Evolutionary conservation across 2,797 vertebrate genomes (phyloP).

Genomic region (Novumbra hubbsi): DNA sequence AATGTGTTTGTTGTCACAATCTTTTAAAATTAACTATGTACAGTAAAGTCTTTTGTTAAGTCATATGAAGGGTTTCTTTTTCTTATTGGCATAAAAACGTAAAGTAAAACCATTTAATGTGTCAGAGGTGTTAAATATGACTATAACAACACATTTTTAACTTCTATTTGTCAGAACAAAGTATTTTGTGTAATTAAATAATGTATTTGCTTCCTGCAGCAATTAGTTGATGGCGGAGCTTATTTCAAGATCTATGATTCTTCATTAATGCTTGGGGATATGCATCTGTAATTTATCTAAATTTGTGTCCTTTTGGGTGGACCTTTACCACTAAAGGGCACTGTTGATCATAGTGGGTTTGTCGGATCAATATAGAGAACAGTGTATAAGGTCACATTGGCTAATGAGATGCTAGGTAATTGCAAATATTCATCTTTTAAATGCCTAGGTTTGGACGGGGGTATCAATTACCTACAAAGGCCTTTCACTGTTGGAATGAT

Average conservation of each 20-base stretch:
- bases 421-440: slow-evolving; percentile 76
- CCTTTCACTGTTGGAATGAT: too few relatives aligned
- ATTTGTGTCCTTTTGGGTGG: slow-evolving; percentile 21
- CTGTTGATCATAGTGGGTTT: slow-evolving; percentile 37
- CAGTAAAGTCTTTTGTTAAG: not conserved
- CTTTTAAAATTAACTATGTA: not conserved
- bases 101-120: not conserved
- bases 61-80: too few relatives aligned
- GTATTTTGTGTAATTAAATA: too few relatives aligned
- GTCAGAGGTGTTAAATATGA: not conserved
- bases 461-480: slow-evolving; percentile 57
- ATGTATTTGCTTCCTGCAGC: not conserved
- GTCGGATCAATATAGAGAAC: slow-evolving; percentile 63
- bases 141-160: not conserved
- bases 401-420: slow-evolving; percentile 71
- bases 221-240: not conserved
- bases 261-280: not conserved
- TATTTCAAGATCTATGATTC: not conserved
- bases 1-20: not conserved
- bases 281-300: not conserved
- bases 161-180: not conserved
- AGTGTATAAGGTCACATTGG: slow-evolving; percentile 71
- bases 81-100: too few relatives aligned
- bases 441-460: slow-evolving; percentile 52
- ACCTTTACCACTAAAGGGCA: slow-evolving; percentile 63